A percentile compares a stretch with the other conserved stretches of the same genome.
Conservation (phyloP, 2,797 vertebrate genomes). For the Acestrorhynchus altus region DNA sequence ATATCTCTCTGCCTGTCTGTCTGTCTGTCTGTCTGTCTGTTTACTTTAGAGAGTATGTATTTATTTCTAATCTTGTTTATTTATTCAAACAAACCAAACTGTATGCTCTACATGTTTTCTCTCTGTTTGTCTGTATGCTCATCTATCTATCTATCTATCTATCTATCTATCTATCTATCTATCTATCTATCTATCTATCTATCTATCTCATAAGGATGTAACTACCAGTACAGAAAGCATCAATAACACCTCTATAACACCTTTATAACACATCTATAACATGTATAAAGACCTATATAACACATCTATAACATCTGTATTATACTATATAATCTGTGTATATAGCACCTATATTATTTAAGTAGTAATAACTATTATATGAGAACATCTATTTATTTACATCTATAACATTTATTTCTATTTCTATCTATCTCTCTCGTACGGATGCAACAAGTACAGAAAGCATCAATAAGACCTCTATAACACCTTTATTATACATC, state of each 20-base stretch:
- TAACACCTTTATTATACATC: too few relatives aligned
- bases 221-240: too few relatives aligned
- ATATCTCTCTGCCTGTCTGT: constrained; percentile 5
- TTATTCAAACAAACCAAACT: not conserved
- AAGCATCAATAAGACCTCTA: too few relatives aligned
- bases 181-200: not conserved
- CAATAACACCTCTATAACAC: too few relatives aligned
- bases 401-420: not conserved
- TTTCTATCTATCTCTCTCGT: not conserved
- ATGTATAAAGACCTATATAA: too few relatives aligned
- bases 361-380: too few relatives aligned
- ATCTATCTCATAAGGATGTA: too few relatives aligned
- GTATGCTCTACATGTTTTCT: not conserved
- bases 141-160: constrained; percentile 5
- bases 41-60: not conserved
- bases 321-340: too few relatives aligned
- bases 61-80: not conserved
- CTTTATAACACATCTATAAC: too few relatives aligned
- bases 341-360: too few relatives aligned
- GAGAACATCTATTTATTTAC: not conserved
- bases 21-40: not conserved
- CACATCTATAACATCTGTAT: too few relatives aligned
- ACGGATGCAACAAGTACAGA: too few relatives aligned
- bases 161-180: constrained; percentile 4
- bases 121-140: not conserved